Conservation (phyloP, 2,888 invertebrate genomes). For the Ennomos erosarius region DNA sequence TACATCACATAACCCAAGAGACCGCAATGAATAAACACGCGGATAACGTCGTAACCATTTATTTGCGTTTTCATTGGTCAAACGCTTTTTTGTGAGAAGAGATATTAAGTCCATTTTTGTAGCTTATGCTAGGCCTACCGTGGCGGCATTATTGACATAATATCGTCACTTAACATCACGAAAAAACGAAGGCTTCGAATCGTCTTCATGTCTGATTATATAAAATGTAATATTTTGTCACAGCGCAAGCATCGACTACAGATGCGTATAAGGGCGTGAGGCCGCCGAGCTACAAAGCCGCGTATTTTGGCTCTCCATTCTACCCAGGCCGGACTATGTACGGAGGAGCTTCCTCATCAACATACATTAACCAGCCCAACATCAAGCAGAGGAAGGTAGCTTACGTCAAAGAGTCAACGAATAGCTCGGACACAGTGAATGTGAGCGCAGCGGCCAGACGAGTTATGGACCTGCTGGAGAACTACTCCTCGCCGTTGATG, state of each 20-base stretch:
- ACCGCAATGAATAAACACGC: no score
- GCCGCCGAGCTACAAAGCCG: conserved; percentile 65
- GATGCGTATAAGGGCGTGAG: conserved; percentile 65
- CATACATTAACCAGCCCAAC: conserved; percentile 79
- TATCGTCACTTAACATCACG: no score
- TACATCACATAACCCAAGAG: no score
- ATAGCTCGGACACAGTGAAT: conserved; percentile 48
- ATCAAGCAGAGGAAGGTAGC: conserved; percentile 57
- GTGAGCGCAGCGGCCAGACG: conserved; percentile 91
- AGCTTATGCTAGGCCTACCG: no score
- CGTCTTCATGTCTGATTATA: no score
- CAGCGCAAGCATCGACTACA: conserved; percentile 61
- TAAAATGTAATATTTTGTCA: conserved; percentile 36
- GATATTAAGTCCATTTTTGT: no score
- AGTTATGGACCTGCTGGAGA: conserved; percentile 92
- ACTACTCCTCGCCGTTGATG: conserved; percentile 91
- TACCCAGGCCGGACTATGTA: conserved; percentile 91
- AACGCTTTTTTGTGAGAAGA: no score
- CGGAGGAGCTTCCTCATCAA: conserved; percentile 87
- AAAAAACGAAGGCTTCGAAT: no score
- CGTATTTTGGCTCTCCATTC: conserved; percentile 87
- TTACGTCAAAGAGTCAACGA: conserved; percentile 51
- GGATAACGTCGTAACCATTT: no score
- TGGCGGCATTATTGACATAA: neutral
- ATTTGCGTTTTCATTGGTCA: no score